These are phyloP conservation scores for Epiblema foenella DNA, from an alignment of 2,888 invertebrate genomes.

Conservation along the genomic window DNA sequence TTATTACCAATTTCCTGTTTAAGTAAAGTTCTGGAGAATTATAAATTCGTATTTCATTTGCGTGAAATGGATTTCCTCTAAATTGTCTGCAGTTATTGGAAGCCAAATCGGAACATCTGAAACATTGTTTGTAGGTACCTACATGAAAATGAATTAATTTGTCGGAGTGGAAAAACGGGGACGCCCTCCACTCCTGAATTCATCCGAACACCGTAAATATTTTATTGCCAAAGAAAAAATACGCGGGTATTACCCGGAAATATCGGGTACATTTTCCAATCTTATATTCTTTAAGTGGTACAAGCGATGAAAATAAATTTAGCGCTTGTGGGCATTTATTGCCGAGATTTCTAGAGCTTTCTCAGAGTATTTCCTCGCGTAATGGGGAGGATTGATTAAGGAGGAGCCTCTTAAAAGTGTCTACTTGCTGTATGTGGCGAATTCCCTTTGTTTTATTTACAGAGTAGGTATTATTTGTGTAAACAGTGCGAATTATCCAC, in stretches of 20 bases:
- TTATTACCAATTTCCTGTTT: slow-evolving; percentile 30
- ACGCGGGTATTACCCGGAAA: slow-evolving; percentile 74
- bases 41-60: slow-evolving; percentile 28
- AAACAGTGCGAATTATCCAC: neutral
- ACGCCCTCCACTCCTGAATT: slow-evolving; percentile 70
- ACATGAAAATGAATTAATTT: slow-evolving; percentile 79
- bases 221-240: slow-evolving; percentile 78
- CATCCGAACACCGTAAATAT: slow-evolving; percentile 80
- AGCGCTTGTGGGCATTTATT: slow-evolving; percentile 80
- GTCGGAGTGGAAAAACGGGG: slow-evolving; percentile 68
- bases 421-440: slow-evolving; percentile 13
- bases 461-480: slow-evolving; percentile 1
- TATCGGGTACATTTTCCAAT: slow-evolving; percentile 81
- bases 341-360: slow-evolving; percentile 79
- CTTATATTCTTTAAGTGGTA: slow-evolving; percentile 83
- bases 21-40: slow-evolving; percentile 29
- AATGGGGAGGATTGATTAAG: slow-evolving; percentile 53
- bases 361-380: slow-evolving; percentile 56
- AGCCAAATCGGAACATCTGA: slow-evolving; percentile 19
- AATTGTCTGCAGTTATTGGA: slow-evolving; percentile 30
- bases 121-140: slow-evolving; percentile 57
- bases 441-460: slow-evolving; percentile 28
- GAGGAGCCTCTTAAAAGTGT: slow-evolving; percentile 19
- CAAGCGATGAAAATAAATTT: slow-evolving; percentile 82
- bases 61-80: slow-evolving; percentile 22